Evolutionary conservation across 2,113 vertebrate genomes (phyloP), one percentile per base, ranked within the genome.

Genomic region (Cepphus grylle): DNA sequence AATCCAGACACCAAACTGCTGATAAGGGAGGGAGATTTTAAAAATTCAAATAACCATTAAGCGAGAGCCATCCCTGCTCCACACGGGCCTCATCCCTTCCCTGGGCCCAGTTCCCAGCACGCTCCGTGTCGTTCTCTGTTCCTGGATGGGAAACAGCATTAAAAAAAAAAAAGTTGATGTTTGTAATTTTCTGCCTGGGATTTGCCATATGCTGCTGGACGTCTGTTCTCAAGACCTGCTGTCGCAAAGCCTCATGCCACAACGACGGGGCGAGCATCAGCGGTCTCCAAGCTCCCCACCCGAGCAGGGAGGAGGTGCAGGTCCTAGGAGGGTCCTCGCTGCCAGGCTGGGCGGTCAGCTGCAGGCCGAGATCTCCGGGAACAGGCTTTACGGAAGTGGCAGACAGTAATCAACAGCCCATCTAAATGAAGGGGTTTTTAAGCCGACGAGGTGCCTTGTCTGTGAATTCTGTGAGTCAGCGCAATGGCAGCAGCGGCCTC

Each of bases 81-180:
- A 0, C 77, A 12, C 1, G 9, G 32, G 36, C 59, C 59, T 55
- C 65, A 72, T 86, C 82, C 66, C 34, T n/a, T 83, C 73, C 71
- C 36, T 79, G 76, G 76, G 71, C 82, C 42, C 43, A 9, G 47
- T 87, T 88, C 85, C 85, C 87, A 80, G 82, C 66, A n/a, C 72
- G 4, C 15, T 83, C 43, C 15, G 6, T 82, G 76, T 30, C 73
- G 58, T 69, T 55, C 71, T 61, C 55, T 70, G 83, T 89, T 93
- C 66, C 91, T 90, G 94, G 82, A 70, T 74, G 56, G 65, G 55
- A 73, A 90, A 70, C 78, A 59, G 55, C 49, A 22, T 14, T 7
- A 29, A 66, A 38, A 34, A 43, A 43, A 43, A 8, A 38, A 58
- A 36, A 2, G 32, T 63, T 29, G 34, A 69, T 56, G 55, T 26